Evolutionary conservation across 2,797 vertebrate genomes (phyloP).

Genomic region (Catostomus latipinnis): DNA sequence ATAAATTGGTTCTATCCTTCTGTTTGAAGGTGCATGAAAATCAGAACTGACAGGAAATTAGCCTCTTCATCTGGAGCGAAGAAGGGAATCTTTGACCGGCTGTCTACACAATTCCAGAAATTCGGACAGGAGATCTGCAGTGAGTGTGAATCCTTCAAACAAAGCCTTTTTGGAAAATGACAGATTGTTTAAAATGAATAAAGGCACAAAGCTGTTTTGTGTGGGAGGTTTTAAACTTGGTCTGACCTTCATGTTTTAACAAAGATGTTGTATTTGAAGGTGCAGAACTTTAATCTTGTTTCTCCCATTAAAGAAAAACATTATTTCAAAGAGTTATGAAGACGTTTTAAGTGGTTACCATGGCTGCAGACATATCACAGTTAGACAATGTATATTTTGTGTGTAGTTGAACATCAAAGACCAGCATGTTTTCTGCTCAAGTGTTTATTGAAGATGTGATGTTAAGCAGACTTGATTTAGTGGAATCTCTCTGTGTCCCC

Average conservation of each 20-base stretch:
- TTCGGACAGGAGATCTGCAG: conserved; percentile 76
- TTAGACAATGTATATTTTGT: conserved; percentile 3
- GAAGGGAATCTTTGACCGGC: conserved; percentile 83
- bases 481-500: not conserved
- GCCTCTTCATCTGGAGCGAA: conserved; percentile 80
- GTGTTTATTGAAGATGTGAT: too few species aligned
- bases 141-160: conserved; percentile 68
- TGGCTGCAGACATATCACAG: conserved; percentile 19
- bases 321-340: conserved; percentile 31
- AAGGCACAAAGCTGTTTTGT: not conserved
- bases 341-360: conserved; percentile 16
- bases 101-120: conserved; percentile 82
- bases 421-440: not conserved
- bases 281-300: too few species aligned
- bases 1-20: conserved; percentile 47
- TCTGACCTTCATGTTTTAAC: conserved; percentile 9
- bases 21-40: conserved; percentile 81
- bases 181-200: not conserved
- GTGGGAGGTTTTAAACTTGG: not conserved
- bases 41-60: conserved; percentile 87
- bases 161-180: conserved; percentile 4
- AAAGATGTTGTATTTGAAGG: conserved; percentile 16
- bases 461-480: not conserved
- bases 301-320: not conserved
- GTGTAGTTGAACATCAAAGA: conserved; percentile 33